phyloP scores from a whole-genome alignment of 2,113 vertebrate species.

The Camelus dromedarius region DNA sequence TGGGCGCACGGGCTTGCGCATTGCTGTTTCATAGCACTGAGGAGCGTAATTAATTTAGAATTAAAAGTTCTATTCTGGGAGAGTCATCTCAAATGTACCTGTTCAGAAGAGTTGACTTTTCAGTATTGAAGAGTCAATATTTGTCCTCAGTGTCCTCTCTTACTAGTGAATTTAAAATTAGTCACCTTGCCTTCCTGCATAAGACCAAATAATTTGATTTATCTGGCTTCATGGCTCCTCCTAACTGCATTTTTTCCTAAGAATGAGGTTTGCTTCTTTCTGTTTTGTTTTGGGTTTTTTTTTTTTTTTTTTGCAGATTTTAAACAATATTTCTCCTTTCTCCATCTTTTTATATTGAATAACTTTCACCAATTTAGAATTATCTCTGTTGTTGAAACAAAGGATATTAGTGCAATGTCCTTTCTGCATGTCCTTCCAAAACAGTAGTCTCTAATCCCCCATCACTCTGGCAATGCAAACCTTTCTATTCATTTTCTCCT shows the following conservation, averaged over 20 bases:
- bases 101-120: constrained; percentile 23
- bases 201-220: constrained; percentile 43
- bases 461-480: background rate
- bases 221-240: background rate
- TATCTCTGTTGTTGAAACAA: background rate
- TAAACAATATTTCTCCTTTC: background rate
- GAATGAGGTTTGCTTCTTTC: background rate
- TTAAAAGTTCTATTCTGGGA: background rate
- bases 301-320: background rate
- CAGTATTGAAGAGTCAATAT: background rate
- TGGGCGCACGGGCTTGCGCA: background rate
- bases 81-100: background rate
- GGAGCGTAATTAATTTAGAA: background rate
- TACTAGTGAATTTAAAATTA: background rate
- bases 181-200: background rate
- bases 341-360: constrained; percentile 16
- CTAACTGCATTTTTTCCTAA: background rate
- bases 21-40: background rate
- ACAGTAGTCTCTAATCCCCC: background rate
- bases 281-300: background rate
- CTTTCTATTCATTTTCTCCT: constrained; percentile 25
- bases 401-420: background rate
- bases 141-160: background rate
- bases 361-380: background rate
- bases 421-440: background rate